phyloP scores from a whole-genome alignment of 2,888 invertebrate genomes.

The Hydraecia micacea region DNA sequence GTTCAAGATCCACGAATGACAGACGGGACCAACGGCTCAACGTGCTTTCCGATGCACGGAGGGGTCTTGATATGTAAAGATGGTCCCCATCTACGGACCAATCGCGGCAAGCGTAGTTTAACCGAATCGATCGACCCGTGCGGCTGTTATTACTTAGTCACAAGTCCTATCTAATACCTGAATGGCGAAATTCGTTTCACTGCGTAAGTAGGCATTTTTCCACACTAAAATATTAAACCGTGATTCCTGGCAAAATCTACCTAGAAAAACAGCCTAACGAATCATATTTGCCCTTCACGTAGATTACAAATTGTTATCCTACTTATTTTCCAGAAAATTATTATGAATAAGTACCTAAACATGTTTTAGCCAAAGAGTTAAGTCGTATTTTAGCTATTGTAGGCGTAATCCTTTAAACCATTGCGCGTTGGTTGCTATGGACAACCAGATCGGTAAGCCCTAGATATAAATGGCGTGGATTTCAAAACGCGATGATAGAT shows the following conservation, averaged over 20 bases:
- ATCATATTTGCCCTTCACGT: conserved; percentile 13
- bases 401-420: conserved; percentile 22
- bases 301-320: conserved; percentile 17
- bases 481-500: conserved; percentile 20
- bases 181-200: background rate
- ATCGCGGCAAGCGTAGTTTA: no score
- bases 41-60: no score
- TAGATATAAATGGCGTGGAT: conserved; percentile 35
- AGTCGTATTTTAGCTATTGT: conserved; percentile 6
- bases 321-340: background rate
- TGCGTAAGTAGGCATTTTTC: background rate
- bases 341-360: conserved; percentile 8
- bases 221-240: background rate
- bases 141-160: no score
- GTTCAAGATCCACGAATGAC: no score
- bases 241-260: background rate
- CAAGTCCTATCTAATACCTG: background rate
- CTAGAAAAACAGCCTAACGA: background rate
- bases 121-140: no score
- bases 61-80: no score
- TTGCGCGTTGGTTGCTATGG: conserved; percentile 9
- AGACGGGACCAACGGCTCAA: no score
- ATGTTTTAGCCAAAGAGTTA: conserved; percentile 4
- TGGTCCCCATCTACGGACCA: no score
- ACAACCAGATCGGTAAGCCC: conserved; percentile 30